Evolutionary conservation across 2,113 vertebrate species (phyloP), one percentile per base, ranked within the genome.

Genomic region (Prolemur simus): DNA sequence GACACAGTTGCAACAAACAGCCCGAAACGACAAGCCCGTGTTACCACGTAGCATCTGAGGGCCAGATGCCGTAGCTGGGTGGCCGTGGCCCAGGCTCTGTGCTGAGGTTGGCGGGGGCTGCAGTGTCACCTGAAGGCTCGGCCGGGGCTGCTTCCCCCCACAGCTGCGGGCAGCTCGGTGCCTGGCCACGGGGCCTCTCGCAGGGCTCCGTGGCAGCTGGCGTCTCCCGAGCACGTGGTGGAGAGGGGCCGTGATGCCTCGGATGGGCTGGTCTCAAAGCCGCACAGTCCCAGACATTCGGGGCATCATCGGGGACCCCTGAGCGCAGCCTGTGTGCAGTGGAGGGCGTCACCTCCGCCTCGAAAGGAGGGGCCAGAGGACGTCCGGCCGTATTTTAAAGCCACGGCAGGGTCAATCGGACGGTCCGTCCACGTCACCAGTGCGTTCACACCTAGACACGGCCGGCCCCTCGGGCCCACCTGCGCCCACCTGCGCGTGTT

Each of bases 251-350:
- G 23, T 23, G 6, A 7, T 27, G 20, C 69, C 21, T 42, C 13
- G 13, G 13, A 9, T 4, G 1, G 42, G 27, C 27, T 3, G 15
- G 0, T 32, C 27, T 76, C 3, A 1, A 42, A 49, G 54, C 68
- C 49, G 8, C 17, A 27, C 11, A 0, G 21, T 29, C 27, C 18
- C 34, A n/a, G 15, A 12, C n/a, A 8, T 66, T 60, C 34, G 21
- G 42, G 0, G 13, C 4, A 1, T 14, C 6, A 2, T 25, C 0
- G 0, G 1, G 1, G 25, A 11, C 32, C 29, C 5, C 32, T 3
- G 10, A 1, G 17, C 47, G 25, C 49, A 45, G 76, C 54, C 23
- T 21, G 20, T 1, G 0, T 34, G 12, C 54, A 3, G 17, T 37
- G 54, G 29, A 23, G 32, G 42, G n/a, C 32, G 23, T 14, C 1